Conservation (phyloP, 2,888 invertebrate species). For the Pogonocherus hispidulus region DNA sequence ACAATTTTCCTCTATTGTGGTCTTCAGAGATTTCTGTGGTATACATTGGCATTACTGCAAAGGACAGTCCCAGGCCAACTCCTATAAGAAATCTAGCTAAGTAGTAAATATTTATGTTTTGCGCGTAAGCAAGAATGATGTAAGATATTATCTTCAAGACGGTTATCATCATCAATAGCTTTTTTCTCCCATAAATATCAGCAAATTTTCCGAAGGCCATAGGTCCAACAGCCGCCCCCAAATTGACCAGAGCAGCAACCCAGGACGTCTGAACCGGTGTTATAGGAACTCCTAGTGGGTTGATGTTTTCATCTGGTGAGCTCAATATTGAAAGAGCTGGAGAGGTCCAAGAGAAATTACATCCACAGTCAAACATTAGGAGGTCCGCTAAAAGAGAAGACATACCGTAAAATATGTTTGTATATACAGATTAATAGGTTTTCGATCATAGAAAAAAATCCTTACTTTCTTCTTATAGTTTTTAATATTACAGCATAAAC, state of each 20-base stretch:
- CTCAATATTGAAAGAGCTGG: slow-evolving; percentile 43
- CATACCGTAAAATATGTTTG: too few species aligned
- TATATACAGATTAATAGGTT: too few species aligned
- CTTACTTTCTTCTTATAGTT: too few species aligned
- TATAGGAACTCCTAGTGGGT: slow-evolving; percentile 41
- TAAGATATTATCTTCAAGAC: slow-evolving; percentile 74
- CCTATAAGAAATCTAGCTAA: slow-evolving; percentile 75
- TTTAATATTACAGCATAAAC: too few species aligned
- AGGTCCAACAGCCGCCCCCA: slow-evolving; percentile 47
- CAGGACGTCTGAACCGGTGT: slow-evolving; percentile 44
- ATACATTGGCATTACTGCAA: slow-evolving; percentile 84
- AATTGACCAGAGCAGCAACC: slow-evolving; percentile 40
- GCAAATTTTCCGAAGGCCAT: slow-evolving; percentile 38
- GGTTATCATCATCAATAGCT: slow-evolving; percentile 74
- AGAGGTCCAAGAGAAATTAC: slow-evolving; percentile 44
- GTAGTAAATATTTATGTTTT: slow-evolving; percentile 60
- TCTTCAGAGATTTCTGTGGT: slow-evolving; percentile 87
- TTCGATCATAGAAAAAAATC: too few species aligned
- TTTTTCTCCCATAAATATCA: slow-evolving; percentile 73
- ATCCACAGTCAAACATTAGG: slow-evolving; percentile 26
- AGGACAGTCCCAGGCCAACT: slow-evolving; percentile 76
- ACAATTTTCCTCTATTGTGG: slow-evolving; percentile 80
- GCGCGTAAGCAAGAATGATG: slow-evolving; percentile 40
- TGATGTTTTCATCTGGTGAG: slow-evolving; percentile 28
- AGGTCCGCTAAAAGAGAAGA: slow-evolving; percentile 35